These are phyloP conservation scores for Sinocyclocheilus rhinocerous DNA, from an alignment of 2,113 vertebrate genomes.

Conservation along the genomic window DNA sequence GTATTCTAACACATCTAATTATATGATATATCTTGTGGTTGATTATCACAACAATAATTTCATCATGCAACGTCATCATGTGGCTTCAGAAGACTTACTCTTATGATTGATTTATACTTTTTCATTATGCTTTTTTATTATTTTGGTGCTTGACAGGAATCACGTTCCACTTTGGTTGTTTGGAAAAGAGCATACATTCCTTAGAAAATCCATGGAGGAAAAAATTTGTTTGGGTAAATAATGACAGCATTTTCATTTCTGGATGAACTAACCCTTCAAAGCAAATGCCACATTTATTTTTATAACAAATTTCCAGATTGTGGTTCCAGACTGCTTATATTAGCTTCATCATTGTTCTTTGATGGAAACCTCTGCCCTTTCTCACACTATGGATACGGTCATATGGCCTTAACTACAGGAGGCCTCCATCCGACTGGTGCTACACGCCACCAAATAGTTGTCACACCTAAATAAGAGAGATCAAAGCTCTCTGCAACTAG, in stretches of 20 bases:
- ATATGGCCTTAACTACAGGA: constrained; percentile 67
- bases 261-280: neutral
- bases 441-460: constrained; percentile 65
- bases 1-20: neutral
- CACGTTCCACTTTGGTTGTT: neutral
- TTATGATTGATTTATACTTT: neutral
- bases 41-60: neutral
- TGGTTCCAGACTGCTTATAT: constrained; percentile 13
- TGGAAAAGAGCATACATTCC: neutral
- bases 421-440: constrained; percentile 55
- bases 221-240: constrained; percentile 7
- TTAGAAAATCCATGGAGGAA: neutral
- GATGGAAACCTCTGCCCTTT: constrained; percentile 69
- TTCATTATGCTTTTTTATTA: neutral
- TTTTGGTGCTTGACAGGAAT: neutral
- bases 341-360: constrained; percentile 51
- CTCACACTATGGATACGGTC: constrained; percentile 69
- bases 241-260: constrained; percentile 3
- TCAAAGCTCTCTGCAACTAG: constrained; percentile 71
- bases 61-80: neutral
- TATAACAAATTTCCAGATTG: neutral
- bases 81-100: neutral
- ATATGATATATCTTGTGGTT: neutral
- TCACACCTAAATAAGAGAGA: constrained; percentile 76
- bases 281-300: neutral